phyloP scores from a whole-genome alignment of 2,888 invertebrate species.

The Drosophila pegasa region DNA sequence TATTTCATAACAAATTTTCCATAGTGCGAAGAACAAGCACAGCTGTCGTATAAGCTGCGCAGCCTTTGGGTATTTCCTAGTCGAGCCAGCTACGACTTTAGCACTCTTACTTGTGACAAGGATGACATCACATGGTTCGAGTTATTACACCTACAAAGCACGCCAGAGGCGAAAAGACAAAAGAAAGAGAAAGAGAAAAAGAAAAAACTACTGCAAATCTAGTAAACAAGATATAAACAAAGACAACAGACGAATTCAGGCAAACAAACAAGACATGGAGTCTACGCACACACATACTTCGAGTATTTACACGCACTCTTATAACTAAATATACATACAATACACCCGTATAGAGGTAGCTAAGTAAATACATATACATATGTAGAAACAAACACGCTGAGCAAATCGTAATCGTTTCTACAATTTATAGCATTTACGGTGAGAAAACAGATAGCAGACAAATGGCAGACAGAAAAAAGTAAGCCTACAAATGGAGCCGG shows the following conservation, averaged over 20 bases:
- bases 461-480: slow-evolving; percentile 46
- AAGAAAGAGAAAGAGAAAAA: slow-evolving; percentile 19
- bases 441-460: slow-evolving; percentile 56
- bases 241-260: slow-evolving; percentile 56
- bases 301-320: slow-evolving; percentile 12
- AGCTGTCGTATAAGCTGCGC: background rate
- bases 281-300: background rate
- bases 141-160: slow-evolving; percentile 59
- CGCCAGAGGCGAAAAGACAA: slow-evolving; percentile 21
- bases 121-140: slow-evolving; percentile 68
- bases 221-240: slow-evolving; percentile 62
- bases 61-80: background rate
- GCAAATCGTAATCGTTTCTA: slow-evolving; percentile 61
- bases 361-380: background rate
- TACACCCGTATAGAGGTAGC: background rate
- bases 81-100: background rate
- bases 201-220: slow-evolving; percentile 35
- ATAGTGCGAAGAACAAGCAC: background rate
- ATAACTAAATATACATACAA: slow-evolving; percentile 2
- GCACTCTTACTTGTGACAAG: slow-evolving; percentile 27
- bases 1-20: background rate
- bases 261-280: slow-evolving; percentile 58
- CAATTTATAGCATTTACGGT: slow-evolving; percentile 54
- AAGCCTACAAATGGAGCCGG: slow-evolving; percentile 55
- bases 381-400: slow-evolving; percentile 47